A percentile compares a stretch with the other conserved stretches of the same genome.
Evolutionary conservation across 2,113 vertebrate genomes (phyloP).

Genomic region (Opisthocomus hoazin): DNA sequence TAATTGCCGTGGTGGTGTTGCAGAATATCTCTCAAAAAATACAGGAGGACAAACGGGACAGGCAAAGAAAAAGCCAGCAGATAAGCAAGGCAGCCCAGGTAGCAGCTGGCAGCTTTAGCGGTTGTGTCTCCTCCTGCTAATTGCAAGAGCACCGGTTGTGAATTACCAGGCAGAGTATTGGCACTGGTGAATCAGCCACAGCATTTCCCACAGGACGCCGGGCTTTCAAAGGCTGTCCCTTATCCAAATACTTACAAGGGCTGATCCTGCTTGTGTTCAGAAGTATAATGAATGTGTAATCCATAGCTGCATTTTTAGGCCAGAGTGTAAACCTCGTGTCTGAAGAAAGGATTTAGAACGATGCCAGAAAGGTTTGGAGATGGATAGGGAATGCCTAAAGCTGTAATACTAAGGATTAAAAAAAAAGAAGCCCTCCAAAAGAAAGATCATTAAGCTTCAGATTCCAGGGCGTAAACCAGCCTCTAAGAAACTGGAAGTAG

Average conservation of each 20-base stretch:
- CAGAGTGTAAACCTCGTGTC: background rate
- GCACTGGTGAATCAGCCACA: slow-evolving; percentile 38
- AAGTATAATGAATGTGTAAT: slow-evolving; percentile 9
- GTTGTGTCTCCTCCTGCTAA: background rate
- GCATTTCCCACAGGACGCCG: slow-evolving; percentile 32
- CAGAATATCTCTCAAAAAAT: background rate
- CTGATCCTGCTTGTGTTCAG: background rate
- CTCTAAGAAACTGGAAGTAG: background rate
- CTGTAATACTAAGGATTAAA: background rate
- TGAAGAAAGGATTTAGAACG: background rate
- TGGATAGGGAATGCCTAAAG: background rate
- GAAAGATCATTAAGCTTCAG: background rate
- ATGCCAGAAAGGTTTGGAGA: background rate
- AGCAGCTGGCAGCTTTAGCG: background rate
- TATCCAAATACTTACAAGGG: slow-evolving; percentile 25
- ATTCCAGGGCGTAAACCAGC: background rate
- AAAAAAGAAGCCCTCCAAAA: background rate
- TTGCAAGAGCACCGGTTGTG: slow-evolving; percentile 13
- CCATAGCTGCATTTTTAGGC: background rate
- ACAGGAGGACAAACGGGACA: background rate
- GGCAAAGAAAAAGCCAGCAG: background rate
- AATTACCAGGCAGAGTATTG: slow-evolving; percentile 31
- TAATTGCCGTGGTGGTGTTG: background rate
- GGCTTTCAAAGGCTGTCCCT: slow-evolving; percentile 33
- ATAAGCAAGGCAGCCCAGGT: background rate